Evolutionary conservation across 2,888 invertebrate species (phyloP).

Genomic region (Incurvaria masculella): DNA sequence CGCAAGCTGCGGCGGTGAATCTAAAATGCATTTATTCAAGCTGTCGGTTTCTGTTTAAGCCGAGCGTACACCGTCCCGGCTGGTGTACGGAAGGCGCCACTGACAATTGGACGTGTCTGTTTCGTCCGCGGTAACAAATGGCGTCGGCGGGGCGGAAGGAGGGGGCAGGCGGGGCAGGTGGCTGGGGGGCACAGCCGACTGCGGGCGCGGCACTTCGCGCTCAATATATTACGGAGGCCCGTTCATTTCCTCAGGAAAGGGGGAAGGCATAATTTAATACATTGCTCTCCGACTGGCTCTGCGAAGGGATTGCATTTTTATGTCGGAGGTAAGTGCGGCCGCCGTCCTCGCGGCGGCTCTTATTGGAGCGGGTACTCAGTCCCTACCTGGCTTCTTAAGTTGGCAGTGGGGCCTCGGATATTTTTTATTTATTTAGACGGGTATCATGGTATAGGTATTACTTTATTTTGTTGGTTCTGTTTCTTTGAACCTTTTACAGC

Average conservation of each 20-base stretch:
- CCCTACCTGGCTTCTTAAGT: no score
- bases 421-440: no score
- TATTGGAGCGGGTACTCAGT: no score
- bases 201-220: conserved; percentile 14
- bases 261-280: conserved; percentile 14
- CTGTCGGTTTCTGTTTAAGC: background rate
- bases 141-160: background rate
- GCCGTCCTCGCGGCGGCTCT: no score
- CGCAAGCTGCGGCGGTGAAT: no score
- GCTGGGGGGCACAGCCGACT: conserved; percentile 3
- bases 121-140: background rate
- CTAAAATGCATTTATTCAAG: no score
- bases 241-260: conserved; percentile 11
- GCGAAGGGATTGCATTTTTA: conserved; percentile 8
- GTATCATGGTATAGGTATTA: no score
- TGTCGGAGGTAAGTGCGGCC: conserved; percentile 3
- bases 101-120: conserved; percentile 8
- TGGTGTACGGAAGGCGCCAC: conserved; percentile 3
- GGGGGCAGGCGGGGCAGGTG: no score
- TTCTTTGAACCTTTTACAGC: no score
- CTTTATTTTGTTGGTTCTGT: no score
- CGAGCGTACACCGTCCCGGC: conserved; percentile 2
- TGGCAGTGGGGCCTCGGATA: no score
- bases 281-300: conserved; percentile 3
- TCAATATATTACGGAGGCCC: conserved; percentile 17